phyloP scores from a whole-genome alignment of 2,797 vertebrate species.

The Dermochelys coriacea region DNA sequence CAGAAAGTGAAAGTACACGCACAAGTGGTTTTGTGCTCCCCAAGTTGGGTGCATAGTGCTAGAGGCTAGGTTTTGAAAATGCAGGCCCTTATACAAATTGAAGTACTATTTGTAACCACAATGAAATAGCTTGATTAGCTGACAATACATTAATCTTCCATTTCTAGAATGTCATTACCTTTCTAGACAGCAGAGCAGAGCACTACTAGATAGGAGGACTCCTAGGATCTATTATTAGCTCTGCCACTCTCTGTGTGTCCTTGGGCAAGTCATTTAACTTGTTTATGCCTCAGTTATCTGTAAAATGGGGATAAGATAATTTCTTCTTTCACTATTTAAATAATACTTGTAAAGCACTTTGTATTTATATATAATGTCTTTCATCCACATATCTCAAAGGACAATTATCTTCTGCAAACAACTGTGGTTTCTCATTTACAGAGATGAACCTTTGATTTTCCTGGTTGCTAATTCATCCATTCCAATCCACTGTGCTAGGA shows the following conservation, averaged over 20 bases:
- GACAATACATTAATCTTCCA: background rate
- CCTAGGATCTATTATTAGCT: background rate
- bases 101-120: background rate
- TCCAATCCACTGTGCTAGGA: background rate
- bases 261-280: background rate
- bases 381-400: background rate
- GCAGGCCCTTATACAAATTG: background rate
- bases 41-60: slow-evolving; percentile 54
- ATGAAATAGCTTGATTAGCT: background rate
- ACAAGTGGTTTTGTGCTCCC: slow-evolving; percentile 52
- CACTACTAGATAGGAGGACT: background rate
- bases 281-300: background rate
- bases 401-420: background rate
- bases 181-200: background rate
- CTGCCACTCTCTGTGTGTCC: background rate
- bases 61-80: slow-evolving; percentile 1
- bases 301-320: background rate
- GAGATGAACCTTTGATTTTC: background rate
- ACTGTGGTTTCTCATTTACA: background rate
- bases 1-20: slow-evolving; percentile 59
- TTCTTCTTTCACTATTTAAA: background rate
- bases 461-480: background rate
- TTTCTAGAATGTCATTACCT: background rate
- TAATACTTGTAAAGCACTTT: background rate
- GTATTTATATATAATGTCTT: background rate